Evolutionary conservation across 2,888 invertebrate genomes (phyloP).

Genomic region (Chouioia cunea): DNA sequence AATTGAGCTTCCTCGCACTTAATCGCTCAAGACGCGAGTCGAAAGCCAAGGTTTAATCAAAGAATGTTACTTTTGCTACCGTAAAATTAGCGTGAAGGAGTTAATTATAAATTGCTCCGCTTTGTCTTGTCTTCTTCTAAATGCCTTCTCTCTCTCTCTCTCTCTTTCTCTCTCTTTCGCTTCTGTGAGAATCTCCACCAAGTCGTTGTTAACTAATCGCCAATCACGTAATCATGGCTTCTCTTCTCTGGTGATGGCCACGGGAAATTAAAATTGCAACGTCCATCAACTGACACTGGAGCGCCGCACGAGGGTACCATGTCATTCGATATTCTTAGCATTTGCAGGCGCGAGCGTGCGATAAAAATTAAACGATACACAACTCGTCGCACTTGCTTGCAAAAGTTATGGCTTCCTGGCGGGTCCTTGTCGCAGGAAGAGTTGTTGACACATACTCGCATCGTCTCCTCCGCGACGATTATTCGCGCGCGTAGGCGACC

Average conservation of each 20-base stretch:
- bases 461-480: slow-evolving; percentile 19
- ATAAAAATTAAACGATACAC: no score
- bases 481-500: slow-evolving; percentile 34
- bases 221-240: no score
- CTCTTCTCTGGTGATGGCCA: no score
- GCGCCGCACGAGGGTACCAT: no score
- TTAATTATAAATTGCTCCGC: background rate
- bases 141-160: background rate
- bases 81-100: slow-evolving; percentile 11
- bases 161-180: background rate
- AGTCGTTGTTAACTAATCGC: background rate
- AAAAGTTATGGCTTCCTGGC: no score
- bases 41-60: background rate
- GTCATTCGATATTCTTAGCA: no score
- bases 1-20: slow-evolving; percentile 31
- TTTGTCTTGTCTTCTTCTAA: background rate
- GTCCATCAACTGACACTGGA: no score
- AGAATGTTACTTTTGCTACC: background rate
- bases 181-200: background rate
- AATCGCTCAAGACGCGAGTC: slow-evolving; percentile 24
- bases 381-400: no score
- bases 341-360: no score
- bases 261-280: no score
- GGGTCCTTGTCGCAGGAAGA: background rate
- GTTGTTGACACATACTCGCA: slow-evolving; percentile 24